phyloP scores from a whole-genome alignment of 1,140 invertebrate species.

The Apis cerana region DNA sequence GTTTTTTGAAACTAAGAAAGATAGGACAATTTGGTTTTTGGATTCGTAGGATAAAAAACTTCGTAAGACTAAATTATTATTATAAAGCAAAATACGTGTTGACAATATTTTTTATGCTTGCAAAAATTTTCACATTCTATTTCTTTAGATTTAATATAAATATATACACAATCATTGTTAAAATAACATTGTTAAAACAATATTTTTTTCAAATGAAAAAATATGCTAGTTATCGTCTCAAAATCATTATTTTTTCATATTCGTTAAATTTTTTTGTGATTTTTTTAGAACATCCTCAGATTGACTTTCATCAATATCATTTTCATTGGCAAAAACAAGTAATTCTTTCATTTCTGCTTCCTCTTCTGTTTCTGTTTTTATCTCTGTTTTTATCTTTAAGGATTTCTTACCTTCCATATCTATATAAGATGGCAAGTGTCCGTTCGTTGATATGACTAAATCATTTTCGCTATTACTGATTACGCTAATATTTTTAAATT shows the following conservation, averaged over 20 bases:
- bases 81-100: too few species aligned
- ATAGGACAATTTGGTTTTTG: too few species aligned
- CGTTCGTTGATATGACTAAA: slow-evolving; percentile 72
- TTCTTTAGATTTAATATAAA: too few species aligned
- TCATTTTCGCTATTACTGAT: slow-evolving; percentile 77
- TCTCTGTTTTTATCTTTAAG: slow-evolving; percentile 52
- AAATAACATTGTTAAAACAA: background rate
- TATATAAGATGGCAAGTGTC: slow-evolving; percentile 79
- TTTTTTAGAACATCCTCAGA: background rate
- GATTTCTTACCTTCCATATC: slow-evolving; percentile 78
- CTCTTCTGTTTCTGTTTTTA: slow-evolving; percentile 53
- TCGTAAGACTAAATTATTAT: too few species aligned
- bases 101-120: too few species aligned
- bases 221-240: background rate
- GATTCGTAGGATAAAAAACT: too few species aligned
- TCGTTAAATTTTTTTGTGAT: background rate
- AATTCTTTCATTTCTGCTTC: slow-evolving; percentile 63
- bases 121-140: too few species aligned
- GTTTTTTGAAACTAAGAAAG: too few species aligned
- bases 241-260: background rate
- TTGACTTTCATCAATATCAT: slow-evolving; percentile 55
- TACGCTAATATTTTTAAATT: slow-evolving; percentile 72
- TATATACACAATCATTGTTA: too few species aligned
- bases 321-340: slow-evolving; percentile 55
- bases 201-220: background rate